These are phyloP conservation scores for Lepus townsendii DNA, from an alignment of 2,797 vertebrate species.

Conservation along the genomic window DNA sequence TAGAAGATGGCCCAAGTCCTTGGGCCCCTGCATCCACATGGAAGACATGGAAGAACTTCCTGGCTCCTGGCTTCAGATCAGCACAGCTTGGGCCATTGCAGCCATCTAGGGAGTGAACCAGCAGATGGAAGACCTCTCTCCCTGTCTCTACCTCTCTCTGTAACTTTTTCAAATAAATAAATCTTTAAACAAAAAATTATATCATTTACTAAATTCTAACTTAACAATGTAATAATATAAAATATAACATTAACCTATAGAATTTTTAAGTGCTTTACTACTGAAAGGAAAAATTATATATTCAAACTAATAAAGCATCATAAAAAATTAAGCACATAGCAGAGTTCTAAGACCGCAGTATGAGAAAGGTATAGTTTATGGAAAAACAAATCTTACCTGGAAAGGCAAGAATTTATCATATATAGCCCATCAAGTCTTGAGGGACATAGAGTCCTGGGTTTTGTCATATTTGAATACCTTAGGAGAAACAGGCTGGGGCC, in stretches of 20 bases:
- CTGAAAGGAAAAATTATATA: not conserved
- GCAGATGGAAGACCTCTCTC: too few species aligned
- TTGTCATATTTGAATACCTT: not conserved
- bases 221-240: conserved; percentile 32
- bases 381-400: not conserved
- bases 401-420: not conserved
- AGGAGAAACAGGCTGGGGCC: not conserved
- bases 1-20: too few species aligned
- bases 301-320: not conserved
- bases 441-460: not conserved
- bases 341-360: not conserved
- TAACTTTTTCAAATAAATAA: too few species aligned
- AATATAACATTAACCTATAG: not conserved
- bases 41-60: too few species aligned
- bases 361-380: not conserved
- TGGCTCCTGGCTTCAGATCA: too few species aligned
- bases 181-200: not conserved
- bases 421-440: not conserved
- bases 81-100: too few species aligned
- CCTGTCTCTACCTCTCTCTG: too few species aligned
- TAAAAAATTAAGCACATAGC: not conserved
- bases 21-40: too few species aligned
- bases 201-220: conserved; percentile 34
- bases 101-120: too few species aligned
- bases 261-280: not conserved